Evolutionary conservation across 2,113 vertebrate species (phyloP), one percentile per base, ranked within the genome.

Genomic region (Platysternon megacephalum): DNA sequence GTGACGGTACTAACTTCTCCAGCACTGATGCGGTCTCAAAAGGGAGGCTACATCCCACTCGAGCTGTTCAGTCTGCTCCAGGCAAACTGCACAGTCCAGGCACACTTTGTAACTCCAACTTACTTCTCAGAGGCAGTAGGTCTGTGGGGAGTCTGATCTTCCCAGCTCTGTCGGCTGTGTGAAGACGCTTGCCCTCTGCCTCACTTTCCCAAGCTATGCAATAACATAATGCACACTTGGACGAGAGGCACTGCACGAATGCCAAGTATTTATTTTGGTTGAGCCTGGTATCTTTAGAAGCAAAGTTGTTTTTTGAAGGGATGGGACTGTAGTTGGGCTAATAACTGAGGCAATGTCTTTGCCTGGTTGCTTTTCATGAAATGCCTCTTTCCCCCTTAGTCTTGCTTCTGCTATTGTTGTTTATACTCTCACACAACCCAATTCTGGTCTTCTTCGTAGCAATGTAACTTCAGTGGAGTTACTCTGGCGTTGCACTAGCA

Each of bases 341-440:
- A 72, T 39, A 21, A 10, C 35, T 39, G 65, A 72, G 35, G 35
- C 19, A 21, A 22, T 22, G 65, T 39, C n/a, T 95, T 95, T 93
- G 95, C 89, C 89, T 95, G 92, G 0, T 58, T 84, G 65, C 61
- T 97, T 97, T 92, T 95, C 94, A 74, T 68, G 21, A 91, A 51
- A 83, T 84, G 58, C 94, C 96, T 97, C 89, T 78, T 55, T 22
- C 51, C 21, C 26, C 22, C 28, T 5, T 35, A 10, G 10, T 72
- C 58, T 51, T 48, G 79, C 76, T 74, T 28, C 1, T 79, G 42
- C 39, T 44, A 11, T 44, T 28, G 9, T n/a, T 26, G 1, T 39
- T 82, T 88, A 85, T 42, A 44, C 29, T 78, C 8, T 26, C 74
- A 8, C 7, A 7, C 1, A 13, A 52, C 58, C 68, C 74, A 86